Base-by-base conservation (phyloP, 2,888 invertebrate species). In the Epirrhoe alternata region DNA sequence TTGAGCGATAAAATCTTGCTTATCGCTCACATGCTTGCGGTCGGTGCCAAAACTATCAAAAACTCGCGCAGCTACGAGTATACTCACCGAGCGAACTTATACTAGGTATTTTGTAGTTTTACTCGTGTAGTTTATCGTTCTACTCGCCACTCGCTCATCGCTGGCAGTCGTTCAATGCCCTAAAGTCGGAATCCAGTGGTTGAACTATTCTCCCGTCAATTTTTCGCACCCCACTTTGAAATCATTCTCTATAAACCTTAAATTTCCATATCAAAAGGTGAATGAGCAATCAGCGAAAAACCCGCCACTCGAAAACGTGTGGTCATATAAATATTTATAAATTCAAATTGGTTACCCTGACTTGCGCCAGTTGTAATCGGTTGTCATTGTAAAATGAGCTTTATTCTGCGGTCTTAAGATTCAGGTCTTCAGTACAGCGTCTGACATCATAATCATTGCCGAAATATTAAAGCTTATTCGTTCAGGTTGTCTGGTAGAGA, bases 311-410 rank as follows among this genome's bases (percentile, higher is more conserved):
- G 72, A 73, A 68, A 74, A 69, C 70, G 74, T 75, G 74, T 74
- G 71, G 67, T 73, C 66, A 71, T 74, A 80, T 81, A 80, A 78
- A 80, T 76, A 81, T 81, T 80, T 80, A 81, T 81, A 75, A 74
- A 81, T 81, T 80, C 80, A 77, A 76, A 79, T 81, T 77, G 68
- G 70, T 74, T 69, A 66, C 75, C 74, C 75, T 70, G 68, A 31
- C 55, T 45, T 59, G 24, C 14, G 33, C 51, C 62, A 69, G 66
- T 72, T 66, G 33, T 64, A 69, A 70, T 58, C 73, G 51, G 35
- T 7, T 38, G 50, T 24, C 17, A 35, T 33, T 49, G 30, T 49
- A 49, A 59, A 59, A 59, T 51, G 6, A 42, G 30, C 51, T 59
- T 42, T 52, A 59, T 24, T 10, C n/a, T 12, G 14, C 1, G 10